Conservation (phyloP, 2,888 invertebrate genomes). For the Antitype chi region DNA sequence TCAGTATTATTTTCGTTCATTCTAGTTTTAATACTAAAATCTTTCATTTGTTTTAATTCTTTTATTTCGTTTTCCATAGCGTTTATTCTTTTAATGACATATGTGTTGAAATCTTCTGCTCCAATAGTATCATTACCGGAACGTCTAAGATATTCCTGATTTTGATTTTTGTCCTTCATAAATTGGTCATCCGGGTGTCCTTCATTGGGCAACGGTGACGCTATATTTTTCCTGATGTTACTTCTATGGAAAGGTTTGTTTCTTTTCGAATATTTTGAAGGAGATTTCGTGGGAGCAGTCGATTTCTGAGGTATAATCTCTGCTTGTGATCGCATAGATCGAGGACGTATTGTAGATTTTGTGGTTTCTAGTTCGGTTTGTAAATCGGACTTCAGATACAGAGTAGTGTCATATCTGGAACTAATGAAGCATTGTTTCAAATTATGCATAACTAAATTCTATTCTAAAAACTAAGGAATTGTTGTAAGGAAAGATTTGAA, state of each 20-base stretch:
- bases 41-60: conserved; percentile 1
- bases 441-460: not conserved
- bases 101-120: conserved; percentile 6
- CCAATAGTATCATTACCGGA: not conserved
- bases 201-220: fast-evolving
- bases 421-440: not conserved
- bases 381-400: not conserved
- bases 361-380: not conserved
- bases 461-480: not conserved
- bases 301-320: not conserved
- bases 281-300: not conserved
- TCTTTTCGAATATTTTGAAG: not conserved
- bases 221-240: not conserved
- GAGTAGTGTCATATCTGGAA: conserved; percentile 8
- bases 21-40: not conserved
- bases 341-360: not conserved
- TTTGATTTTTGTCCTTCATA: not conserved
- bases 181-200: not conserved
- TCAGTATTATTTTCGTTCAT: not conserved
- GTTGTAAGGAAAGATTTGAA: not conserved
- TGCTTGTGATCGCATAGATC: not conserved
- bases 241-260: not conserved
- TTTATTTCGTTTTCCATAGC: conserved; percentile 14
- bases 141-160: not conserved
- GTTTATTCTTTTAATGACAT: conserved; percentile 1